Percentiles rank a stretch among this genome's conserved stretches.
These are phyloP conservation scores for Symphodus melops DNA, from an alignment of 2,113 vertebrate genomes.

Conservation along the genomic window DNA sequence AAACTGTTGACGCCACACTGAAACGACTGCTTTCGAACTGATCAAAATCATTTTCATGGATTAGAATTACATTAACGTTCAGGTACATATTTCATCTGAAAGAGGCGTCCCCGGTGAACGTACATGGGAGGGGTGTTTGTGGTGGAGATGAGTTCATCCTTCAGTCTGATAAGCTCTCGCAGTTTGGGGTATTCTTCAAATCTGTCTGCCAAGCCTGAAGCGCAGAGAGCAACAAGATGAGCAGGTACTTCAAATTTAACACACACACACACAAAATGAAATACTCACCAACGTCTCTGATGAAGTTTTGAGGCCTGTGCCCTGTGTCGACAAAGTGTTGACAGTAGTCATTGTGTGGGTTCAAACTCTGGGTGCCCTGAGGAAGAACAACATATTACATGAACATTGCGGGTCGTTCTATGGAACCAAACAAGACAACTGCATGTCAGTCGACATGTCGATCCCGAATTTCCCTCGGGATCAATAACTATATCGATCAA, in stretches of 20 bases:
- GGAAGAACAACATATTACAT: not conserved
- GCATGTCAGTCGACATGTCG: too few relatives aligned
- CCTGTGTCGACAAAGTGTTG: conserved; percentile 99
- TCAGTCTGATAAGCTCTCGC: conserved; percentile 95
- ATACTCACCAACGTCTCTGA: conserved; percentile 94
- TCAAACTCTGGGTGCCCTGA: conserved; percentile 97
- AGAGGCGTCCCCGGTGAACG: conserved; percentile 47
- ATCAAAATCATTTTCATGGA: not conserved
- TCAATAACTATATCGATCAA: too few relatives aligned
- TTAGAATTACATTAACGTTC: not conserved
- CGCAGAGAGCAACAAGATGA: conserved; percentile 1
- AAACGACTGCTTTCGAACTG: not conserved
- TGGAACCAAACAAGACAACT: not conserved
- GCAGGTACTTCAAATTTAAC: too few relatives aligned
- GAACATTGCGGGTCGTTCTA: not conserved
- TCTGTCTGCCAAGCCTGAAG: conserved; percentile 93
- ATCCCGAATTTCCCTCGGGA: too few relatives aligned
- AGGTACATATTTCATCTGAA: not conserved
- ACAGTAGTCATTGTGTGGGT: conserved; percentile 99
- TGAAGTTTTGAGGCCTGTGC: conserved; percentile 98
- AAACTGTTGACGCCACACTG: not conserved
- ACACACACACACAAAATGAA: not conserved
- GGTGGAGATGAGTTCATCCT: conserved; percentile 94
- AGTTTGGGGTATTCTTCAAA: conserved; percentile 99
- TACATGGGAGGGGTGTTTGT: conserved; percentile 99